Evolutionary conservation across 1,140 invertebrate species (phyloP), one percentile per base, ranked within the genome.

Genomic region (Drosophila watanabei): DNA sequence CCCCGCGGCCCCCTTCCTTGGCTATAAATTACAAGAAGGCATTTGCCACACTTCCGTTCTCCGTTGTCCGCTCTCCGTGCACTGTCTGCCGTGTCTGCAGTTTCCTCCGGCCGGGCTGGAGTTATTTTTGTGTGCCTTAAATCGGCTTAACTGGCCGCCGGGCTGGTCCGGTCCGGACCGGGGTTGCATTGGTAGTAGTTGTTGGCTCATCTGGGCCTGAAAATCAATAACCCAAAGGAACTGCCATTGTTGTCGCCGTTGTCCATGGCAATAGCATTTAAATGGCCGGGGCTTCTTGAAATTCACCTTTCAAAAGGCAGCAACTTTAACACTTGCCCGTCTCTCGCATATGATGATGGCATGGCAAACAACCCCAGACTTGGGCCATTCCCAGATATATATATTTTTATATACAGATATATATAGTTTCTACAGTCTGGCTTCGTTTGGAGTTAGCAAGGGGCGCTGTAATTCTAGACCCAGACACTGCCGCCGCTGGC

Each of bases 1-100:
- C 41, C n/a, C 14, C 8, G 35, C 11, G 28, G 30, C 32, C 66
- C 62, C 46, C 24, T 43, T 52, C 28, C 32, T 24, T n/a, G 68
- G 79, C 75, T 75, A 90, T 89, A 89, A 89, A 89, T 89, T 89
- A 90, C 82, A 86, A 88, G 73, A 85, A 71, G 75, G 78, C 82
- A 89, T 90, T 89, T 82, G 85, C 85, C 85, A 89, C 86, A 90
- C 79, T 89, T 90, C 86, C 86, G 81, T 58, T 59, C 54, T 24
- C 24, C 24, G 24, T 24, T 59, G 49, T 24, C 24, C 24, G 24
- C 3, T 24, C 24, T 24, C 24, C 24, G 24, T 24, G 61, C 86
- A 80, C 61, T 83, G 65, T 61, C 80, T 70, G 65, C 58, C 70
- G 60, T 71, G 65, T 65, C 80, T 70, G 65, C 61, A 75, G 64